phyloP scores from a whole-genome alignment of 2,888 invertebrate genomes.

The Philaethria dido region DNA sequence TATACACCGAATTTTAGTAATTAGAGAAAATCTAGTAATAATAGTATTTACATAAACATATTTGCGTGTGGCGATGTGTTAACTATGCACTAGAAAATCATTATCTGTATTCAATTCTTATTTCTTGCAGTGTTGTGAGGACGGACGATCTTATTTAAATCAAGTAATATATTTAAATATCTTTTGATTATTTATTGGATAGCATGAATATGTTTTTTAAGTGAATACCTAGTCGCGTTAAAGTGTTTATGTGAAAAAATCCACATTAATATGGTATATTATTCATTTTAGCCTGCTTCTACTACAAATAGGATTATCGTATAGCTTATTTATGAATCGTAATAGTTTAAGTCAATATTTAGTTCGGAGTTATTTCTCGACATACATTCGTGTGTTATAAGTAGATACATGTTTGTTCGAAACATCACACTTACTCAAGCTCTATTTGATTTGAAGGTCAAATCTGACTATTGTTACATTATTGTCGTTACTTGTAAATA shows the following conservation, averaged over 20 bases:
- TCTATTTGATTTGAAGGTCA: slow-evolving; percentile 63
- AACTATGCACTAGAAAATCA: slow-evolving; percentile 48
- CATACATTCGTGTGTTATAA: slow-evolving; percentile 5
- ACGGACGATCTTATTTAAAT: slow-evolving; percentile 40
- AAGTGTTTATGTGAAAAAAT: slow-evolving; percentile 3
- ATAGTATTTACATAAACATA: slow-evolving; percentile 35
- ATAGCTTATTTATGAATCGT: slow-evolving; percentile 6
- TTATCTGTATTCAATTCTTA: slow-evolving; percentile 43
- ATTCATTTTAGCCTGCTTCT: neutral
- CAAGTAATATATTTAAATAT: slow-evolving; percentile 26
- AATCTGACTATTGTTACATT: slow-evolving; percentile 60
- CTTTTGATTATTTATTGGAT: neutral
- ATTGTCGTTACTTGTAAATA: slow-evolving; percentile 47
- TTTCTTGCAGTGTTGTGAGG: slow-evolving; percentile 39
- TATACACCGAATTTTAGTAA: slow-evolving; percentile 49
- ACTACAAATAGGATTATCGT: neutral
- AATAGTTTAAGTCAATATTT: neutral
- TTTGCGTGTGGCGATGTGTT: slow-evolving; percentile 43
- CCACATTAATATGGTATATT: neutral
- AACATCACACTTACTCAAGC: slow-evolving; percentile 54
- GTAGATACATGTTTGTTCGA: slow-evolving; percentile 53
- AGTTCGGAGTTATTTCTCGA: neutral
- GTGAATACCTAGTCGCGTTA: neutral
- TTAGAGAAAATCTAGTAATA: slow-evolving; percentile 41
- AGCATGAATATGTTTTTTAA: neutral